Conservation (phyloP, 2,113 vertebrate genomes). For the Gavia stellata region DNA sequence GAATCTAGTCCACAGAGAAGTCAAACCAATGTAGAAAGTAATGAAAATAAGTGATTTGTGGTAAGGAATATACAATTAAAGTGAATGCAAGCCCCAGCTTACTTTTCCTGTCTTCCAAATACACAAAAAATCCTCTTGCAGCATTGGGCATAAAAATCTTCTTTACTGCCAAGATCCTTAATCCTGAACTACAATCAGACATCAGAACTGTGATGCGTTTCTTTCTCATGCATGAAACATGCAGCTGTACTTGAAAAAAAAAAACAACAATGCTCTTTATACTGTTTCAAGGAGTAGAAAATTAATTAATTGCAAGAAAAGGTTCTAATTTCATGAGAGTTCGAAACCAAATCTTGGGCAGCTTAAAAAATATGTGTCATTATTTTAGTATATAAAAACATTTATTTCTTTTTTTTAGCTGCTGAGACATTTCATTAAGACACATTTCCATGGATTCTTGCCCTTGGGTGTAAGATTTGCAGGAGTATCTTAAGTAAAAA, state of each 20-base stretch:
- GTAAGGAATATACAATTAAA: not conserved
- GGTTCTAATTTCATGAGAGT: not conserved
- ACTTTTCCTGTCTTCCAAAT: not conserved
- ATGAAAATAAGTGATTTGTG: not conserved
- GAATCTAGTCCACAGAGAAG: not conserved
- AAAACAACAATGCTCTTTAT: not conserved
- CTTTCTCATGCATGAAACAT: not conserved
- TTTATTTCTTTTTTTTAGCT: not conserved
- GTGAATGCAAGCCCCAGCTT: not conserved
- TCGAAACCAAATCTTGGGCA: not conserved
- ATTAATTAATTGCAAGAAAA: not conserved
- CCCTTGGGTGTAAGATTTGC: not conserved
- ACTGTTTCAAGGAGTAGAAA: not conserved
- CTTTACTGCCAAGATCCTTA: not conserved
- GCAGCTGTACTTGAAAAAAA: not conserved
- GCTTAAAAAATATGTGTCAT: not conserved
- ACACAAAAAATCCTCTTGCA: not conserved
- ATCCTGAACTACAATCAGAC: not conserved
- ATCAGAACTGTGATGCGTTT: not conserved
- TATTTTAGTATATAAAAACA: not conserved
- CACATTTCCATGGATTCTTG: not conserved
- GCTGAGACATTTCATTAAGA: not conserved
- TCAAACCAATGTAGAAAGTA: not conserved
- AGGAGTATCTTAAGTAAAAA: not conserved
- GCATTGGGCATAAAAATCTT: not conserved